phyloP scores from a whole-genome alignment of 2,888 invertebrate species.

The Agonopterix subpropinquella region DNA sequence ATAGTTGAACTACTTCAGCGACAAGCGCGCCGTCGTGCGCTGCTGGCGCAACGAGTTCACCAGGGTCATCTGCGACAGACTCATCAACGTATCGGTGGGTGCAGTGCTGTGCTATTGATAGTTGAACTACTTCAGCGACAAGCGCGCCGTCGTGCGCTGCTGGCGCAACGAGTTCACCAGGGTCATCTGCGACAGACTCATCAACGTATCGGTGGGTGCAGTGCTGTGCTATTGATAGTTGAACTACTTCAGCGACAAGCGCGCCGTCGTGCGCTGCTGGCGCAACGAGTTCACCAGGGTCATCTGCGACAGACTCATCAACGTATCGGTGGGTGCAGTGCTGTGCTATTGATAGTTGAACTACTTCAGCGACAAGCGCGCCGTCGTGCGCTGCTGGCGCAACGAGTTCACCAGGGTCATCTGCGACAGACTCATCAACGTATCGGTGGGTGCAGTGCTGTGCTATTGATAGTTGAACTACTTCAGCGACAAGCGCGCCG shows the following conservation, averaged over 20 bases:
- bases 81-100: constrained; percentile 7
- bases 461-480: constrained; percentile 40
- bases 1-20: constrained; percentile 74
- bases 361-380: constrained; percentile 79
- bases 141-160: constrained; percentile 84
- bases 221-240: not conserved
- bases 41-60: constrained; percentile 95
- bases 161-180: constrained; percentile 95
- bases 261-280: constrained; percentile 90
- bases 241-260: constrained; percentile 78
- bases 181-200: constrained; percentile 83
- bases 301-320: constrained; percentile 79
- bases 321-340: constrained; percentile 1
- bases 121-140: constrained; percentile 76
- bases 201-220: constrained; percentile 4
- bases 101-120: not conserved
- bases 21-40: constrained; percentile 82
- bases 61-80: constrained; percentile 86
- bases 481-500: constrained; percentile 80
- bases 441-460: not conserved
- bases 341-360: constrained; percentile 23
- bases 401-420: constrained; percentile 93
- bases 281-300: constrained; percentile 92
- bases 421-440: constrained; percentile 74
- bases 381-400: constrained; percentile 91